Evolutionary conservation across 2,113 vertebrate species (phyloP), one percentile per base, ranked within the genome.

Genomic region (Jaculus jaculus): DNA sequence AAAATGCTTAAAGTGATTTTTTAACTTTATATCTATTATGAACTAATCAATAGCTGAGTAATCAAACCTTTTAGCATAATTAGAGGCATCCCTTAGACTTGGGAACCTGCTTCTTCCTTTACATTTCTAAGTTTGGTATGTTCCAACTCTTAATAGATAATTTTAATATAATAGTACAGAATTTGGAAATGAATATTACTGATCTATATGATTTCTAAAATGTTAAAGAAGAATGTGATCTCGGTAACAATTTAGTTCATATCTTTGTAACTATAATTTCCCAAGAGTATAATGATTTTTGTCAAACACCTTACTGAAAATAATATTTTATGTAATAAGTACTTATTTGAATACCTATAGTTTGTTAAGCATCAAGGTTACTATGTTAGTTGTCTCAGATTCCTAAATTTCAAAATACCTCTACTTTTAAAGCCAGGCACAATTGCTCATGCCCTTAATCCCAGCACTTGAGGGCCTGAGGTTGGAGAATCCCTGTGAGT

Each of bases 271-370:
- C 15, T 16, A 8, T 87, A 51, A 92, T 78, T 89, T 96, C 63
- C 47, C 34, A 84, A 69, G 13, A 21, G 79, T 80, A 34, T 75
- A 68, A 77, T 80, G 28, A 32, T 74, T 94, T 82, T 89, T 12
- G 7, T 75, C 65, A 94, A 81, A 58, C 32, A 28, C 63, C 42
- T 90, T 90, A 24, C 65, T 84, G 63, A 95, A 95, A 90, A 82
- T 81, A 7, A 71, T 60, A 65, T 84, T 79, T 87, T 32, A 72
- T 60, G 84, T 60, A 90, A 80, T 34, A 90, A 66, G 68, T 80
- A 95, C 7, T 37, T 94, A 86, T 89, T 78, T 92, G 32, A 79
- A 80, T 85, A 74, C 13, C 10, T 89, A 2, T 89, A 80, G n/a
- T 63, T 34, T 89, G 23, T 94, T 65, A 89, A 90, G 58, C 87